Evolutionary conservation across 2,888 invertebrate genomes (phyloP).

Genomic region (Drosophila pseudotakahashii): DNA sequence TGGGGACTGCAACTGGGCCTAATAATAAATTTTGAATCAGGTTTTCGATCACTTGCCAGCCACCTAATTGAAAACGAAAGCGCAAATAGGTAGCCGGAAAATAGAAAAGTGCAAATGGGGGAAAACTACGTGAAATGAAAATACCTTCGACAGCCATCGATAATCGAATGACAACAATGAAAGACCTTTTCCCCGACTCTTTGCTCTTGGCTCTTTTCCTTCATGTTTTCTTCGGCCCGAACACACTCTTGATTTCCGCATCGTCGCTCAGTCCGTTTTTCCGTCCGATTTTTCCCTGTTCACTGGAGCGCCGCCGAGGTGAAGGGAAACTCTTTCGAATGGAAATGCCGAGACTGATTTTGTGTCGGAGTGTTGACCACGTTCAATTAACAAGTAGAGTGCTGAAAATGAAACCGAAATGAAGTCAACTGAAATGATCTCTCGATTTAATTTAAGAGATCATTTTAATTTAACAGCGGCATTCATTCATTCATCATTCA

Average conservation of each 20-base stretch:
- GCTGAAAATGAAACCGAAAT: slow-evolving; percentile 58
- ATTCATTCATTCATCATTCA: too few relatives aligned
- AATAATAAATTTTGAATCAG: slow-evolving; percentile 35
- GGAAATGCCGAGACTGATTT: slow-evolving; percentile 21
- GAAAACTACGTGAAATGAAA: slow-evolving; percentile 48
- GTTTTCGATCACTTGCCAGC: slow-evolving; percentile 29
- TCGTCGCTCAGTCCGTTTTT: slow-evolving; percentile 45
- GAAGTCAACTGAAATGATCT: slow-evolving; percentile 10
- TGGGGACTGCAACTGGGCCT: slow-evolving; percentile 17
- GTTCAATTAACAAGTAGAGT: slow-evolving; percentile 64
- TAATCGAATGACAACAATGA: slow-evolving; percentile 56
- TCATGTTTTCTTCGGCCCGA: slow-evolving; percentile 38
- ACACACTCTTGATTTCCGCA: slow-evolving; percentile 73
- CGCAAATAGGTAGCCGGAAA: slow-evolving; percentile 49
- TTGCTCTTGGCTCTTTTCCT: slow-evolving; percentile 28
- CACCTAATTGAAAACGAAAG: slow-evolving; percentile 76
- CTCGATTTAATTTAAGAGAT: slow-evolving; percentile 11
- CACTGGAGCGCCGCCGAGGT: slow-evolving; percentile 47
- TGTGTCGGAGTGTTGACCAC: slow-evolving; percentile 45
- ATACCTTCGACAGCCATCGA: slow-evolving; percentile 51
- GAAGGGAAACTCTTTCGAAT: slow-evolving; percentile 32
- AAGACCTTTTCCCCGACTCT: slow-evolving; percentile 30
- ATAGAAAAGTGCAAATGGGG: slow-evolving; percentile 44
- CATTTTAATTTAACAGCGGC: neutral
- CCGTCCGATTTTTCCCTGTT: slow-evolving; percentile 21